Base-by-base conservation (phyloP, 1,140 invertebrate genomes). In the Cotesia vestalis region DNA sequence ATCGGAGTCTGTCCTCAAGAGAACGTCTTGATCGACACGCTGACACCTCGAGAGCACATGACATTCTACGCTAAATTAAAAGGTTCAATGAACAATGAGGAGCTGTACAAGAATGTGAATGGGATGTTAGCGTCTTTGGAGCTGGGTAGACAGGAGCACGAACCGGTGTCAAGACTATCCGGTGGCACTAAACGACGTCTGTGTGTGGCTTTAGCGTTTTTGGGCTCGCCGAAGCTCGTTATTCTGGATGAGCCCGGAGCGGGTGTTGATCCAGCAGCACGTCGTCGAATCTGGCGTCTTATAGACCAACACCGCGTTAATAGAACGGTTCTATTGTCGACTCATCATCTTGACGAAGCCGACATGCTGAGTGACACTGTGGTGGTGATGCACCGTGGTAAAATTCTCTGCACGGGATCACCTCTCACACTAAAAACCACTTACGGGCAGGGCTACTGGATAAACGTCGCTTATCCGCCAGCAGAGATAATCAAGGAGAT, bases 191-290 rank as follows among this genome's bases (percentile, higher is more conserved):
- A 88, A 73, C 84, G 91, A 1, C 86, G 91, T 4, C 80, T 92
- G 8, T 91, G 90, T 76, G 91, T 92, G 14, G 90, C 90, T 55
- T 84, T 92, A 8, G 91, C 91, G 0, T 91, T 98, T 75, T 90
- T 98, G 9, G 94, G 94, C 14, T 90, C 92, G 70, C 95, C 95
- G 4, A 90, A 91, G 55, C 87, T 97, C 1, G 91, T 96, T 6
- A 94, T 97, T 72, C 85, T 98, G 69, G 96, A 95, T 80, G 94
- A 95, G 75, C 93, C 93, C 3, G 94, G 93, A 5, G 91, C 92
- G 62, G 93, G 94, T 1, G 93, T 95, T 11, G 94, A 96, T 81
- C 93, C 93, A 0, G 91, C 92, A 11, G 92, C 93, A 0, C 84
- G 92, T 35, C 90, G 93, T 69, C 90, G 92, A 61, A 90, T 95